Conservation (phyloP, 2,888 invertebrate species). For the Rutpela maculata region DNA sequence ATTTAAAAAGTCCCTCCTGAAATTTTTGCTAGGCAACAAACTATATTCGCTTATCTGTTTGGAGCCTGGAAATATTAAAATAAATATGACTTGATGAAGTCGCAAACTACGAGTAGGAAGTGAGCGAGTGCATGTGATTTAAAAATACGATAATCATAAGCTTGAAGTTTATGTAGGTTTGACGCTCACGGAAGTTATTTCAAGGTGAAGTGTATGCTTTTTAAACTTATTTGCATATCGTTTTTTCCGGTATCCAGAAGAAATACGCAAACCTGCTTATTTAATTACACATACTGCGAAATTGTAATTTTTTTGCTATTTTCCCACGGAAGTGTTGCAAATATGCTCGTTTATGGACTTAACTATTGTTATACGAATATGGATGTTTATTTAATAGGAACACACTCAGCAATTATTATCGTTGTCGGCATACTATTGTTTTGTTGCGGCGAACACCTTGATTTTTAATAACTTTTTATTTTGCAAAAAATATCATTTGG, state of each 20-base stretch:
- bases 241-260: slow-evolving; percentile 61
- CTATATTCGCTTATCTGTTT: slow-evolving; percentile 22
- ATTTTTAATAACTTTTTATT: too few relatives aligned
- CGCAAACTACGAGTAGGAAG: slow-evolving; percentile 52
- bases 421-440: slow-evolving; percentile 18
- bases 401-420: not conserved
- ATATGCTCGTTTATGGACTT: slow-evolving; percentile 18
- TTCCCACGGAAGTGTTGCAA: slow-evolving; percentile 14
- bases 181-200: slow-evolving; percentile 60
- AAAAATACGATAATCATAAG: slow-evolving; percentile 54
- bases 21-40: slow-evolving; percentile 29
- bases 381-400: slow-evolving; percentile 22
- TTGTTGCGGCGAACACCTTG: not conserved
- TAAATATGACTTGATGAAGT: slow-evolving; percentile 42
- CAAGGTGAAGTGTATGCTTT: slow-evolving; percentile 60
- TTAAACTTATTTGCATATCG: slow-evolving; percentile 62
- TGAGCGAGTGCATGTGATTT: slow-evolving; percentile 52
- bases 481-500: too few relatives aligned
- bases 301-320: slow-evolving; percentile 16
- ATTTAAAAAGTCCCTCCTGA: not conserved
- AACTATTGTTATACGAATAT: slow-evolving; percentile 15
- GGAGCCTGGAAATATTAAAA: slow-evolving; percentile 32
- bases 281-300: slow-evolving; percentile 16
- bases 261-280: slow-evolving; percentile 29
- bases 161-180: slow-evolving; percentile 59